These are phyloP conservation scores for Drosophila testacea DNA, from an alignment of 2,888 invertebrate species.

Conservation along the genomic window DNA sequence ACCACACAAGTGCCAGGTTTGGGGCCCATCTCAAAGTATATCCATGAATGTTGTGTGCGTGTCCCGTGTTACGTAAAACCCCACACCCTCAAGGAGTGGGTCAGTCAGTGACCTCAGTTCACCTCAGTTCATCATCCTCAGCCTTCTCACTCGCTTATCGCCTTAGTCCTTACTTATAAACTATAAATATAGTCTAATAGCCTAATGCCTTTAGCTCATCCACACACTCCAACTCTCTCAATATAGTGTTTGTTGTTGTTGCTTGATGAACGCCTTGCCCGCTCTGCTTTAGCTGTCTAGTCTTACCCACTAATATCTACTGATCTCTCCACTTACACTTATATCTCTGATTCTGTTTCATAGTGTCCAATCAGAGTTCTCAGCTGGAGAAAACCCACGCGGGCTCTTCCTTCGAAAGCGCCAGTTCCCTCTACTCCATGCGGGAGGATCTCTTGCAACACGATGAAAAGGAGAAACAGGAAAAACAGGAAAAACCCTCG, in stretches of 20 bases:
- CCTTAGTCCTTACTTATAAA: slow-evolving; percentile 20
- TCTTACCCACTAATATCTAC: not conserved
- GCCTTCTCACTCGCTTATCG: slow-evolving; percentile 30
- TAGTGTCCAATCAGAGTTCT: slow-evolving; percentile 85
- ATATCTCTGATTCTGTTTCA: not conserved
- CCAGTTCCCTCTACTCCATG: slow-evolving; percentile 92
- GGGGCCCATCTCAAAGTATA: slow-evolving; percentile 58
- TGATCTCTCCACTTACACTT: not conserved
- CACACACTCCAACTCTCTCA: slow-evolving; percentile 50
- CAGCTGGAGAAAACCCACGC: slow-evolving; percentile 88
- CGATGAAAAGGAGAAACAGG: slow-evolving; percentile 62
- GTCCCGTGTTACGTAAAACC: slow-evolving; percentile 15
- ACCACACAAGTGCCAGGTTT: slow-evolving; percentile 86
- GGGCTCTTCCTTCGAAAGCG: slow-evolving; percentile 95
- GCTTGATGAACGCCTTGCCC: slow-evolving; percentile 83
- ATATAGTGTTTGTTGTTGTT: slow-evolving; percentile 82
- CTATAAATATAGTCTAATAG: slow-evolving; percentile 14
- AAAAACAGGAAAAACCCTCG: slow-evolving; percentile 21
- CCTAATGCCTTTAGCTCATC: slow-evolving; percentile 54
- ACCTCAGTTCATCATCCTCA: slow-evolving; percentile 13
- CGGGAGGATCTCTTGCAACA: slow-evolving; percentile 89
- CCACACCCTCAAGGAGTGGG: slow-evolving; percentile 4
- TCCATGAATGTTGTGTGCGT: slow-evolving; percentile 49
- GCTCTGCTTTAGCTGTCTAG: slow-evolving; percentile 69
- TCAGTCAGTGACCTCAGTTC: slow-evolving; percentile 37